Percentiles rank a stretch among this genome's conserved stretches.
These are phyloP conservation scores for Tenualosa thibaudeaui DNA, from an alignment of 2,797 vertebrate species.

Conservation along the genomic window DNA sequence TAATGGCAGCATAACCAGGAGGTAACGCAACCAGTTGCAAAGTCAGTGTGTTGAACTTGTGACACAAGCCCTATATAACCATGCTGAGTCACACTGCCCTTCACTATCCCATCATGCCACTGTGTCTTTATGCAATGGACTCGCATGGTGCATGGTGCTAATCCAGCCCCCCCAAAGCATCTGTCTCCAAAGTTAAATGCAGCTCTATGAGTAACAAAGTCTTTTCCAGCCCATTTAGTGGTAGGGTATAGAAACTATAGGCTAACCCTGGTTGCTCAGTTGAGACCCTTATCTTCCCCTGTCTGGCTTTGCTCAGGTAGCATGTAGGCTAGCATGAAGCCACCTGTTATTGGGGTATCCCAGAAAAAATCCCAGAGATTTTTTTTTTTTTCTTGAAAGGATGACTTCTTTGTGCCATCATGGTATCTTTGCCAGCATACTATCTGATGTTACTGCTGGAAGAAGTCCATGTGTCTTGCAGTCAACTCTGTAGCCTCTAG, in stretches of 20 bases:
- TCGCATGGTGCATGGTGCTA: neutral
- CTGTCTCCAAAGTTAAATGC: neutral
- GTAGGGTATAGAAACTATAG: too few relatives aligned
- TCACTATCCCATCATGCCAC: neutral
- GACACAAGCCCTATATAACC: neutral
- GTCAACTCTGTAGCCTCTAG: too few relatives aligned
- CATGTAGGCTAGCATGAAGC: neutral
- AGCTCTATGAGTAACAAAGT: neutral
- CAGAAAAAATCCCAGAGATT: neutral
- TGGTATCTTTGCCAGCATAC: neutral
- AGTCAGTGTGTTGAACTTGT: neutral
- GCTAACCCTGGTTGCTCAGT: neutral
- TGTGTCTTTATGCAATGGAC: neutral
- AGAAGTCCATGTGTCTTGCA: too few relatives aligned
- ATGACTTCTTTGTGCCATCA: neutral
- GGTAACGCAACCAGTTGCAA: neutral
- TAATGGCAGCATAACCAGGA: neutral
- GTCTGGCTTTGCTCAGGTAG: neutral
- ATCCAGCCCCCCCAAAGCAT: neutral
- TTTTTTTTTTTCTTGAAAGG: neutral
- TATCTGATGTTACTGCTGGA: neutral
- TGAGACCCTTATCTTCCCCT: neutral
- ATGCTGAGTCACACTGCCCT: slow-evolving; percentile 2
- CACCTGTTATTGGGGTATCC: neutral
- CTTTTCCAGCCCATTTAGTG: neutral